Base-by-base conservation (phyloP, 2,113 vertebrate species). In the Dendrocopos noguchii region DNA sequence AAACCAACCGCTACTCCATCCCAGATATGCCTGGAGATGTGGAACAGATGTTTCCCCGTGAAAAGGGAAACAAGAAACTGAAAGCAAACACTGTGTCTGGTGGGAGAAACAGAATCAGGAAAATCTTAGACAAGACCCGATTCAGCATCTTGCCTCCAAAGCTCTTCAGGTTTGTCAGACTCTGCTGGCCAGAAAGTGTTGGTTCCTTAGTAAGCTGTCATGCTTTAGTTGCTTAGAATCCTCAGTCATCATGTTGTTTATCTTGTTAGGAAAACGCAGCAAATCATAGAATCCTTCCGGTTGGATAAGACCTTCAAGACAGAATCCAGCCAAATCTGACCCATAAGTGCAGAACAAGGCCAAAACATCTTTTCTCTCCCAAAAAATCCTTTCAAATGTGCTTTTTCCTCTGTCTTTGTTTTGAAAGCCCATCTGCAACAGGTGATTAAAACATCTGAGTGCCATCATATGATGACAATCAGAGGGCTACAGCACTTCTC, bases 71-170 rank as follows among this genome's bases (percentile, higher is more conserved):
- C 96, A 98, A 98, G 94, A 99, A 99, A 86, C 94, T 99, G 95
- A 99, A 99, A 97, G 99, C 99, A 92, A 99, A 99, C 97, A 99
- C 99, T 5, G 98, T 99, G 50, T 99, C 99, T 36, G 99, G 98
- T 42, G 98, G 99, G 56, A 98, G 99, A 90, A 99, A 99, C 95
- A 98, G 98, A 96, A 99, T 99, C 97, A 98, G 98, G 88, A 99
- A 99, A 73, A 99, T 99, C 97, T 96, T 99, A 97, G 99, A 99
- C 96, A 99, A 99, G 97, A 99, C 99, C 12, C 97, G 99, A 33
- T 99, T 99, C 97, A 99, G 98, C 95, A 99, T 99, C 74, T 98
- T 99, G 81, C 99, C 99, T 65, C 98, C 99, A 36, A 99, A 99
- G 86, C 98, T 99, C 2, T 99, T 99, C 97, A 99, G 99, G 99